Base-by-base conservation (phyloP, 2,888 invertebrate species). In the Ferrisia virgata region DNA sequence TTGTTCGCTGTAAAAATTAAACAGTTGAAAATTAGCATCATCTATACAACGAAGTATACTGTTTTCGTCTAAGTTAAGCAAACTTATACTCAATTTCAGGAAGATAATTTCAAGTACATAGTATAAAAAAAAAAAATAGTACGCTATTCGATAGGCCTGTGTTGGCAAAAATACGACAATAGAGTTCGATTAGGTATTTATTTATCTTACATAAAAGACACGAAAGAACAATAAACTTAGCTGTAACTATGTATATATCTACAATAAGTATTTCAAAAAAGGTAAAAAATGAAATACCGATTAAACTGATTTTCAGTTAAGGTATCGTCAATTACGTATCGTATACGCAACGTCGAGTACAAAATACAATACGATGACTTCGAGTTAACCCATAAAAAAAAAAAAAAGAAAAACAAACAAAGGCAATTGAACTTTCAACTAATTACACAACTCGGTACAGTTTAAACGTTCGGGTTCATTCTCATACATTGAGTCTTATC, bases 1-100 rank as follows among this genome's bases (percentile, higher is more conserved):
- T 76, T 76, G 72, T 76, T 76, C 33, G 72, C 36, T 33, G 72
- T n/a, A 76, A 33, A 36, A 76, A 76, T 76, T 25, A 76, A 76
- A 76, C 36, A 76, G 72, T 28, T 18, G 25, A 76, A 76, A 76
- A 76, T 76, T 76, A 76, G 72, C 25, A 76, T 76, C 72, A 18
- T 76, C 18, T 76, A 36, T 76, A 76, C 72, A 76, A 33, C 13
- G n/a, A n/a, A n/a, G n/a, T n/a, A n/a, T n/a, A n/a, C n/a, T n/a
- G n/a, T 36, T 36, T 18, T 58, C 58, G 8, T 28, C 28, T 8
- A 76, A 72, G n/a, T 33, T 36, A 64, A 64, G n/a, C 72, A 15
- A 2, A 6, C n/a, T 6, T 8, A 33, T 25, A 9, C 72, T 3
- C n/a, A 33, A n/a, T 25, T 13, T 72, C 11, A 72, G 33, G n/a